phyloP scores from a whole-genome alignment of 2,888 invertebrate genomes.

The Eremobia ochroleuca region DNA sequence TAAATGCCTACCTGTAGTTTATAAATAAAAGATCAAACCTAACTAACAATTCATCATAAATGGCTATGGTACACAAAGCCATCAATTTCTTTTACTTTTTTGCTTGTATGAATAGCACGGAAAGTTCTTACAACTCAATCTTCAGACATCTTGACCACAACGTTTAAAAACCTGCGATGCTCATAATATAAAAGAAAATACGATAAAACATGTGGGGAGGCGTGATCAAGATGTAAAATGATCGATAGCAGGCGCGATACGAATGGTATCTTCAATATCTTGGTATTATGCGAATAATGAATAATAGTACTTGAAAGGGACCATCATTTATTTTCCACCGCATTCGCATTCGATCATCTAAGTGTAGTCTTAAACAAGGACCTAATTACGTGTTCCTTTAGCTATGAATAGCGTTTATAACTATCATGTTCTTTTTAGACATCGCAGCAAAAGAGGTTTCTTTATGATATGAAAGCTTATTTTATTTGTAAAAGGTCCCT shows the following conservation, averaged over 20 bases:
- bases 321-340: constrained; percentile 60
- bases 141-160: constrained; percentile 63
- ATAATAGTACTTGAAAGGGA: constrained; percentile 63
- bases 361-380: constrained; percentile 60
- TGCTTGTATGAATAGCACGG: constrained; percentile 56
- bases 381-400: constrained; percentile 62
- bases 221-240: constrained; percentile 69
- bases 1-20: not conserved
- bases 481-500: constrained; percentile 41
- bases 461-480: constrained; percentile 40
- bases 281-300: constrained; percentile 64
- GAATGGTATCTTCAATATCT: constrained; percentile 65
- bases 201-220: constrained; percentile 61
- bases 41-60: constrained; percentile 47
- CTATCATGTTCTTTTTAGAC: constrained; percentile 38
- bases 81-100: constrained; percentile 58
- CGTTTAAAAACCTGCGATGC: constrained; percentile 57
- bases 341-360: constrained; percentile 62
- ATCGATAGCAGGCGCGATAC: constrained; percentile 66
- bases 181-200: constrained; percentile 64
- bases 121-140: constrained; percentile 67
- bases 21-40: constrained; percentile 33
- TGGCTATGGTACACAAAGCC: constrained; percentile 44
- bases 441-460: constrained; percentile 30
- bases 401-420: constrained; percentile 54